Evolutionary conservation across 2,888 invertebrate genomes (phyloP).

Genomic region (Sinodicranocentrus sp.): DNA sequence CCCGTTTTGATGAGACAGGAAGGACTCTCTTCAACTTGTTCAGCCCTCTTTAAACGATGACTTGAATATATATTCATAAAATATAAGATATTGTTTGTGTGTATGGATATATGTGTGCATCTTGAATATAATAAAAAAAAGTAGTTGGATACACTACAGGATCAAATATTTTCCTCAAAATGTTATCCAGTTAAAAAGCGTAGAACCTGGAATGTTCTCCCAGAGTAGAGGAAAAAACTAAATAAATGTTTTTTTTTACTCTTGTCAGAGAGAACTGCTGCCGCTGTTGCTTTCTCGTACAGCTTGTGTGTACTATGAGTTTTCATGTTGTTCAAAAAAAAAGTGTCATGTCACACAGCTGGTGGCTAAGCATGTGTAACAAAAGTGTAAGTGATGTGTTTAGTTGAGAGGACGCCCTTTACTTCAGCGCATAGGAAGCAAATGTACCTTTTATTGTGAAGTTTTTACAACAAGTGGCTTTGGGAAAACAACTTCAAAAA

Average conservation of each 20-base stretch:
- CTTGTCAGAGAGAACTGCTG: constrained; percentile 17
- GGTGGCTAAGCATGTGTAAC: constrained; percentile 75
- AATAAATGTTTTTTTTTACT: constrained; percentile 17
- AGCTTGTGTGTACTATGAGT: background rate
- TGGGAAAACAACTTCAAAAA: no score
- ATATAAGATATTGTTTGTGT: no score
- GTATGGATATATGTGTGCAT: no score
- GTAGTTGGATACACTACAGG: no score
- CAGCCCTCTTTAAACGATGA: constrained; percentile 14
- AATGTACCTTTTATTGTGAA: constrained; percentile 31
- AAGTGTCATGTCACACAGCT: constrained; percentile 74
- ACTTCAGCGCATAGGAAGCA: constrained; percentile 43
- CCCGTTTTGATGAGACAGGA: constrained; percentile 11
- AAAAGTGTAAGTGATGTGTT: constrained; percentile 69
- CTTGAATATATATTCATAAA: no score
- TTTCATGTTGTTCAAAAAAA: constrained; percentile 63
- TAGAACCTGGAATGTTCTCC: constrained; percentile 7
- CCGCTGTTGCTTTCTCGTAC: constrained; percentile 11
- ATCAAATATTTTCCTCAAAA: constrained; percentile 1
- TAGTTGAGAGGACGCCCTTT: constrained; percentile 55
- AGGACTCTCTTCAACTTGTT: constrained; percentile 17
- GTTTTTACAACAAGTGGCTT: constrained; percentile 60
- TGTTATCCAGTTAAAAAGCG: constrained; percentile 12
- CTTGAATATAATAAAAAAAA: no score
- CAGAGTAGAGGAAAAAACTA: no score